Evolutionary conservation across 2,888 invertebrate species (phyloP).

Genomic region (Stenoptilia bipunctidactyla): DNA sequence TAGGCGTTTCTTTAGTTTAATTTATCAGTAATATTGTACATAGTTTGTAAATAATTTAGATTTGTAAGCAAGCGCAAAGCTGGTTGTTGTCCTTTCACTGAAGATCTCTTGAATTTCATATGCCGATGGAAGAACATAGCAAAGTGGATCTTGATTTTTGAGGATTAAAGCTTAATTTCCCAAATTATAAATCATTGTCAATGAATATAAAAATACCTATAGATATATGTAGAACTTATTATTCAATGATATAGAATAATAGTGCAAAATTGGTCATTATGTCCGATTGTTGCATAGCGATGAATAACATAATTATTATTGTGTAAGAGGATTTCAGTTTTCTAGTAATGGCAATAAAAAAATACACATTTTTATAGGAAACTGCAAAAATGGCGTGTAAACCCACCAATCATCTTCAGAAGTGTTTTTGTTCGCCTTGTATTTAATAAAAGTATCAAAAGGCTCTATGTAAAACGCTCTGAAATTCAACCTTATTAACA

Average conservation of each 20-base stretch:
- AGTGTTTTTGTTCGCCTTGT: constrained; percentile 61
- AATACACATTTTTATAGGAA: constrained; percentile 64
- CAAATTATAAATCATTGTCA: constrained; percentile 12
- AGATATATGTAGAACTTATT: too few species aligned
- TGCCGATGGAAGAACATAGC: constrained; percentile 53
- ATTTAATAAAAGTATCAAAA: constrained; percentile 29
- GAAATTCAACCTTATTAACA: constrained; percentile 22
- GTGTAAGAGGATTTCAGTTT: too few species aligned
- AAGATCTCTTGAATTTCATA: constrained; percentile 68
- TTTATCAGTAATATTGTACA: constrained; percentile 14
- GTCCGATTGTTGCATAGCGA: too few species aligned
- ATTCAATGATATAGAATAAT: too few species aligned
- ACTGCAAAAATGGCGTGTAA: constrained; percentile 64
- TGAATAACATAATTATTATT: too few species aligned
- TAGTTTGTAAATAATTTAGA: constrained; percentile 23
- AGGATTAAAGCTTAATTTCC: constrained; percentile 20
- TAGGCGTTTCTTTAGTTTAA: constrained; percentile 5
- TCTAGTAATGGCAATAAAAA: too few species aligned
- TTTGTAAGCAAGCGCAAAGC: constrained; percentile 38
- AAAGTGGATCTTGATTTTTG: constrained; percentile 40
- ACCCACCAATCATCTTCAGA: constrained; percentile 17
- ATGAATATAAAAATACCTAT: constrained; percentile 13
- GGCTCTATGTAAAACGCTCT: constrained; percentile 59
- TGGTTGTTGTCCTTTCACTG: constrained; percentile 69
- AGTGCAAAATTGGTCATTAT: too few species aligned